These are phyloP conservation scores for Opisthograptis luteolata DNA, from an alignment of 2,888 invertebrate species.

Conservation along the genomic window DNA sequence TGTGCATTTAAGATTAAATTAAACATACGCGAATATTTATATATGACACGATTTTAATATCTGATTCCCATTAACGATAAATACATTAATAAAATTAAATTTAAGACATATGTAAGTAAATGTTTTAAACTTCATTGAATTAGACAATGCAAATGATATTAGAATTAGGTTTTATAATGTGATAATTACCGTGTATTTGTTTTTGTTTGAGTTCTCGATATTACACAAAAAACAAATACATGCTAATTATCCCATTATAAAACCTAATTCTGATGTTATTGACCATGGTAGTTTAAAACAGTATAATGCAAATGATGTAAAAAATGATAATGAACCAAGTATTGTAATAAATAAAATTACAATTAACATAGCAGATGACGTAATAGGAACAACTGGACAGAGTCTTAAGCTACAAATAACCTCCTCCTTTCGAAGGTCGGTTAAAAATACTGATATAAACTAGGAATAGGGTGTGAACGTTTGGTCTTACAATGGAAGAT, in stretches of 20 bases:
- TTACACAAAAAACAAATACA: too few relatives aligned
- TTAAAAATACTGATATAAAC: constrained; percentile 78
- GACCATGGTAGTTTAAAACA: too few relatives aligned
- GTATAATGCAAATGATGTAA: background rate
- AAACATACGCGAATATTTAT: constrained; percentile 30
- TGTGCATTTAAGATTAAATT: constrained; percentile 30
- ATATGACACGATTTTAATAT: constrained; percentile 37
- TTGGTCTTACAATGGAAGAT: constrained; percentile 51
- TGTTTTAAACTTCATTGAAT: too few relatives aligned
- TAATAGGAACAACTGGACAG: constrained; percentile 74
- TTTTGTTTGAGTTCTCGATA: too few relatives aligned
- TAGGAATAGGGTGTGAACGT: constrained; percentile 65
- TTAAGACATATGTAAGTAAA: too few relatives aligned
- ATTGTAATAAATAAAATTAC: constrained; percentile 35
- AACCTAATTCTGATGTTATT: too few relatives aligned
- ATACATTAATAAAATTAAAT: constrained; percentile 1
- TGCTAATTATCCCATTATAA: too few relatives aligned
- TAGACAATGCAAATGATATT: too few relatives aligned
- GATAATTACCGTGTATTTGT: too few relatives aligned
- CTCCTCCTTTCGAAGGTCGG: too few relatives aligned
- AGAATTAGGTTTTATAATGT: too few relatives aligned
- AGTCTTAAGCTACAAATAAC: constrained; percentile 73
- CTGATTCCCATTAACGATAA: constrained; percentile 36
- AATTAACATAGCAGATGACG: constrained; percentile 30
- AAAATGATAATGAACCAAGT: constrained; percentile 9